Conservation (phyloP, 2,797 vertebrate species). For the Notolepis coatsorum region DNA sequence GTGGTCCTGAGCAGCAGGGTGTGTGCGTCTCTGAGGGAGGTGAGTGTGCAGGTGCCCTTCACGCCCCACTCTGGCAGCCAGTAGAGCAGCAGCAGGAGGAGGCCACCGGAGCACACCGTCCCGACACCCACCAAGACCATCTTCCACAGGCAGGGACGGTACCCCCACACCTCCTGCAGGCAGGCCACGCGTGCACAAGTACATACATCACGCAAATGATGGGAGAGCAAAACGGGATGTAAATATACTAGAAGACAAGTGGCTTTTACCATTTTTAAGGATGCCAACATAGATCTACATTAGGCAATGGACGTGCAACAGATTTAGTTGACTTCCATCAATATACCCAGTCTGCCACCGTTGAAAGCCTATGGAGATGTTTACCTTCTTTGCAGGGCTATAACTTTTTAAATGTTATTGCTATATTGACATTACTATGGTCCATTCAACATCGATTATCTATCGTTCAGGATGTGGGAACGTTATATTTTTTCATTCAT, state of each 20-base stretch:
- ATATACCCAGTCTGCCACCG: too few relatives aligned
- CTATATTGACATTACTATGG: too few relatives aligned
- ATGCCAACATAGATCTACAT: too few relatives aligned
- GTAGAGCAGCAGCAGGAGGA: constrained; percentile 94
- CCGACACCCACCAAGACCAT: constrained; percentile 84
- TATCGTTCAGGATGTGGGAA: too few relatives aligned
- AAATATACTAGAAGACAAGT: background rate
- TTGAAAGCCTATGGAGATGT: too few relatives aligned
- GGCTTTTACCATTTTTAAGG: background rate
- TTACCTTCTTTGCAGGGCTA: too few relatives aligned
- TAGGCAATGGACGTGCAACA: too few relatives aligned
- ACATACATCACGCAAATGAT: background rate
- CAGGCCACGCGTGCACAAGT: background rate
- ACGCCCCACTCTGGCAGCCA: constrained; percentile 95
- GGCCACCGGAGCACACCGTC: constrained; percentile 87
- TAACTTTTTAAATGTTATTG: too few relatives aligned
- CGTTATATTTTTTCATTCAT: too few relatives aligned
- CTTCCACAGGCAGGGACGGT: constrained; percentile 89
- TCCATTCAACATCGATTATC: too few relatives aligned
- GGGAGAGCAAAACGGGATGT: background rate
- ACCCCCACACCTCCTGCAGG: constrained; percentile 89
- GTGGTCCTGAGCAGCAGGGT: constrained; percentile 91
- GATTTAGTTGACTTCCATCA: too few relatives aligned
- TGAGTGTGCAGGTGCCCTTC: constrained; percentile 84
- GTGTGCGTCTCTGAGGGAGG: constrained; percentile 83